Evolutionary conservation across 2,888 invertebrate genomes (phyloP), one percentile per base, ranked within the genome.

Genomic region (Ophioninae sp.): DNA sequence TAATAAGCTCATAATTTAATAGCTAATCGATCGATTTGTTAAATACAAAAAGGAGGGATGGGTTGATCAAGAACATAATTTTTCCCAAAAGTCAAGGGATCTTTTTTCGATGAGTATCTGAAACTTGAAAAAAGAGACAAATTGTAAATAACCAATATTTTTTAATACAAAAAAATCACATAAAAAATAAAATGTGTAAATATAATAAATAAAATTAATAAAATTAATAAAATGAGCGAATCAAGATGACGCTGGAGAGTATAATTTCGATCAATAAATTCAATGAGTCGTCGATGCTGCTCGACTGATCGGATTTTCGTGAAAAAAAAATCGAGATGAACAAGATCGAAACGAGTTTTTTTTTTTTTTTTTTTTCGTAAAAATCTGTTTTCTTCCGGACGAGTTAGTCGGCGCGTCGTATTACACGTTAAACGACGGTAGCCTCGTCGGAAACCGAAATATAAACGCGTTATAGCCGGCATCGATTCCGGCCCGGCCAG

Each of bases 21-120:
- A 82, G 85, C 88, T 88, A 88, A 86, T 87, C 85, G 74, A 61
- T 10, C 75, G 80, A 86, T 86, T 82, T 86, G 87, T 88, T 87
- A 82, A 86, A 44, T 82, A 82, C 73, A 39, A 44, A 78, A 59
- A 72, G 69, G 13, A 68, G 75, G 50, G 61, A 21, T 59, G 61
- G 41, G 41, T 68, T 20, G 13, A 59, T 62, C n/a, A 72, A 50
- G 8, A 68, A 59, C 68, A 30, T 56, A 57, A 20, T n/a, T 41
- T 21, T 50, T 1, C 7, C 8, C 44, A 10, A 44, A 44, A 44
- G 7, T 44, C 8, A 41, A n/a, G n/a, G n/a, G n/a, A n/a, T n/a
- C n/a, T n/a, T n/a, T n/a, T n/a, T n/a, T n/a, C n/a, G n/a, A n/a
- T n/a, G n/a, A n/a, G n/a, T n/a, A n/a, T n/a, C n/a, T n/a, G n/a